Conservation (phyloP, 2,797 vertebrate species). For the Microctenopoma lineatum region DNA sequence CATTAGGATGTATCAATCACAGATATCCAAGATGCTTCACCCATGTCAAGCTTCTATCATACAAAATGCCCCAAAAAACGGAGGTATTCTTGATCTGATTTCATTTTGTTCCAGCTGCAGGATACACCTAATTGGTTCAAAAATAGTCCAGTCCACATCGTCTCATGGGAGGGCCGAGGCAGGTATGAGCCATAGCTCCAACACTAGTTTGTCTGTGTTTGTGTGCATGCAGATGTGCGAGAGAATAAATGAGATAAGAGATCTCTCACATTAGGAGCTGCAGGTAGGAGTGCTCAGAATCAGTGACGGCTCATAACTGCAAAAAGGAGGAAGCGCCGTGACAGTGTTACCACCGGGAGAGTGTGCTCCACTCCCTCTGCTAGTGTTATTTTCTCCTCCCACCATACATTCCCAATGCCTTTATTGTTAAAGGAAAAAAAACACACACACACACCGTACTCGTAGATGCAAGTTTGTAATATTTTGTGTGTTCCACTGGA, state of each 20-base stretch:
- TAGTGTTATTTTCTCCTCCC: slow-evolving; percentile 34
- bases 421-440: slow-evolving; percentile 39
- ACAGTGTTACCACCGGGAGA: slow-evolving; percentile 52
- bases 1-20: not conserved
- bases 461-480: slow-evolving; percentile 12
- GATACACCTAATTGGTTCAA: slow-evolving; percentile 63
- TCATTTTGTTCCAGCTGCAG: slow-evolving; percentile 47
- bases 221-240: slow-evolving; percentile 3
- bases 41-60: slow-evolving; percentile 21
- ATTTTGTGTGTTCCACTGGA: not conserved
- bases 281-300: slow-evolving; percentile 50
- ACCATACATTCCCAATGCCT: slow-evolving; percentile 27
- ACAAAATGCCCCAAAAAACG: slow-evolving; percentile 24
- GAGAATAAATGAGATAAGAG: slow-evolving; percentile 30
- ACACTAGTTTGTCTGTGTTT: slow-evolving; percentile 9
- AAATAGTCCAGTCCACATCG: slow-evolving; percentile 57
- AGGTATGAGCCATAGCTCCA: slow-evolving; percentile 47
- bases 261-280: slow-evolving; percentile 50
- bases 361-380: slow-evolving; percentile 33
- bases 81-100: slow-evolving; percentile 31
- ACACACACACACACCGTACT: not conserved
- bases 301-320: slow-evolving; percentile 50
- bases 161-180: slow-evolving; percentile 49
- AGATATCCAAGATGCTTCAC: slow-evolving; percentile 13
- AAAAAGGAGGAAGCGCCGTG: slow-evolving; percentile 36